phyloP scores from a whole-genome alignment of 2,113 vertebrate genomes.

The Oreochromis spilurus region DNA sequence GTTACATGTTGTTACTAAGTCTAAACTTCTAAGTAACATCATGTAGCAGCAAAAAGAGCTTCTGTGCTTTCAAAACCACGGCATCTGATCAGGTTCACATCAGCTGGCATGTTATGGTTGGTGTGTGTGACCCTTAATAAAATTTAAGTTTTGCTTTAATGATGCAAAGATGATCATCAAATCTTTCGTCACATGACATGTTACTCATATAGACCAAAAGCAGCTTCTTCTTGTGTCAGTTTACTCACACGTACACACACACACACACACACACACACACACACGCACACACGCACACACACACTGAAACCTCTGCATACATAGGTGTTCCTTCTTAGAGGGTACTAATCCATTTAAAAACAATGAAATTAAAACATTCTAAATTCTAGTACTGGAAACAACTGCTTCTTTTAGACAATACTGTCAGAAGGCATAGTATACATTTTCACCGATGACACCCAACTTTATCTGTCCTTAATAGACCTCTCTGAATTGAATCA shows the following conservation, averaged over 20 bases:
- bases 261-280: no score
- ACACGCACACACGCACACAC: no score
- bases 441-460: not conserved
- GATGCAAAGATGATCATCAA: not conserved
- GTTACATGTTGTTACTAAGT: not conserved
- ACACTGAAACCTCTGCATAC: no score
- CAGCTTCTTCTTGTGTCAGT: no score
- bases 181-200: not conserved
- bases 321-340: no score
- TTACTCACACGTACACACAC: no score
- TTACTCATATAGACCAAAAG: not conserved
- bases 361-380: not conserved
- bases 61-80: not conserved
- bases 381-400: not conserved
- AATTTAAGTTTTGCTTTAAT: not conserved
- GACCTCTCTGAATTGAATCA: not conserved
- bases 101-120: not conserved
- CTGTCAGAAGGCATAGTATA: not conserved
- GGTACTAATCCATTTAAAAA: no score
- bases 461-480: not conserved
- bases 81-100: not conserved
- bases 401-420: not conserved
- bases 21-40: not conserved
- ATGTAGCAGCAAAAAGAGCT: not conserved
- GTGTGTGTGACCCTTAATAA: not conserved